Conservation (phyloP, 1,140 invertebrate genomes). For the Drosophila setifemur region DNA sequence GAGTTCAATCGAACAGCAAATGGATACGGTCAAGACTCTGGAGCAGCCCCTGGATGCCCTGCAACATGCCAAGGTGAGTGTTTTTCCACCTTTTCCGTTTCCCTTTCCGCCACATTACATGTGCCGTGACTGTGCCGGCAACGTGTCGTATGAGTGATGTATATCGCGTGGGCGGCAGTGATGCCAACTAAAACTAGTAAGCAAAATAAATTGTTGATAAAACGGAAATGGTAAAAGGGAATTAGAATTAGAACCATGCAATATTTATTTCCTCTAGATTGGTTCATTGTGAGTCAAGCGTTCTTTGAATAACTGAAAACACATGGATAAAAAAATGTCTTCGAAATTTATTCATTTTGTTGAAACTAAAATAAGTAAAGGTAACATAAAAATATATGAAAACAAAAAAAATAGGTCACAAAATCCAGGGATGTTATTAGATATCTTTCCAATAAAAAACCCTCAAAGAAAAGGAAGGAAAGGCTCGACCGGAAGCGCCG, state of each 20-base stretch:
- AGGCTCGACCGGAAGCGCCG: no score
- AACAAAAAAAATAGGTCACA: no score
- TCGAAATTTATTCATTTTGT: no score
- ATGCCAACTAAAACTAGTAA: constrained; percentile 1
- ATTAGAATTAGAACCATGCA: neutral
- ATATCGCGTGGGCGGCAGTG: neutral
- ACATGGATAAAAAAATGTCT: no score
- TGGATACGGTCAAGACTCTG: constrained; percentile 77
- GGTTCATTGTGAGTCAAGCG: no score
- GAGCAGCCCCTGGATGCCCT: constrained; percentile 75
- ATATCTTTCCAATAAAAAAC: no score
- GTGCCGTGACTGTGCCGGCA: constrained; percentile 13
- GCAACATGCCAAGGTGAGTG: constrained; percentile 80
- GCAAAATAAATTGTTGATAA: neutral
- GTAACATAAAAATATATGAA: no score
- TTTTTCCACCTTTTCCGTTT: neutral
- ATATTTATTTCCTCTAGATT: neutral
- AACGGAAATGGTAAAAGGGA: neutral
- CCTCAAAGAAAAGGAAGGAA: no score
- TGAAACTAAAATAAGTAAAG: no score
- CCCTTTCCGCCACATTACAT: neutral
- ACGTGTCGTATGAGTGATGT: constrained; percentile 22
- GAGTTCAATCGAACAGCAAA: constrained; percentile 88
- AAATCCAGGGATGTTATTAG: no score
- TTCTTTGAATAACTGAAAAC: no score